Evolutionary conservation across 2,113 vertebrate species (phyloP).

Genomic region (Coracopsis vasa): DNA sequence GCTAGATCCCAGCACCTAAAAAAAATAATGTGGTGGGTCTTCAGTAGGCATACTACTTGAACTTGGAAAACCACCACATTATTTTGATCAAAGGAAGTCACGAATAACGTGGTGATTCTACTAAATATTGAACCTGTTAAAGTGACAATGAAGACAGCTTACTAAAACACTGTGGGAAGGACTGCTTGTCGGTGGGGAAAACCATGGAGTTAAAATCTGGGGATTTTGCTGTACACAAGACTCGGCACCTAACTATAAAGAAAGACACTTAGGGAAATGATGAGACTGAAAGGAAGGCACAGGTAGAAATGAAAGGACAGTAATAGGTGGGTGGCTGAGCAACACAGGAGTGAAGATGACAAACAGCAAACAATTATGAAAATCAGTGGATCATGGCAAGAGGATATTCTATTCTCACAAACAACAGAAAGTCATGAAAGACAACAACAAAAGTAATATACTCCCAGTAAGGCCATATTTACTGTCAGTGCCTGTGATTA

Average conservation of each 20-base stretch:
- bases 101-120: not conserved
- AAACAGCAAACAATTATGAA: not conserved
- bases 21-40: conserved; percentile 39
- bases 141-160: conserved; percentile 14
- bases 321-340: not conserved
- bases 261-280: not conserved
- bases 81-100: conserved; percentile 10
- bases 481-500: conserved; percentile 42
- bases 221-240: not conserved
- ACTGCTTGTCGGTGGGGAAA: conserved; percentile 12
- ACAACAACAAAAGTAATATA: conserved; percentile 10
- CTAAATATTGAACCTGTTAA: not conserved
- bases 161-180: conserved; percentile 32
- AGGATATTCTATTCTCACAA: not conserved
- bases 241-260: not conserved
- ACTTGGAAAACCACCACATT: conserved; percentile 18
- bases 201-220: not conserved
- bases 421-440: not conserved
- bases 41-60: not conserved
- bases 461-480: conserved; percentile 38
- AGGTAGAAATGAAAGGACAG: conserved; percentile 16
- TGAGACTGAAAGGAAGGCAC: not conserved
- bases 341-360: not conserved
- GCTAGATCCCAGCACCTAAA: not conserved
- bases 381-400: not conserved